Evolutionary conservation across 2,113 vertebrate species (phyloP), one percentile per base, ranked within the genome.

Genomic region (Cinclus cinclus): DNA sequence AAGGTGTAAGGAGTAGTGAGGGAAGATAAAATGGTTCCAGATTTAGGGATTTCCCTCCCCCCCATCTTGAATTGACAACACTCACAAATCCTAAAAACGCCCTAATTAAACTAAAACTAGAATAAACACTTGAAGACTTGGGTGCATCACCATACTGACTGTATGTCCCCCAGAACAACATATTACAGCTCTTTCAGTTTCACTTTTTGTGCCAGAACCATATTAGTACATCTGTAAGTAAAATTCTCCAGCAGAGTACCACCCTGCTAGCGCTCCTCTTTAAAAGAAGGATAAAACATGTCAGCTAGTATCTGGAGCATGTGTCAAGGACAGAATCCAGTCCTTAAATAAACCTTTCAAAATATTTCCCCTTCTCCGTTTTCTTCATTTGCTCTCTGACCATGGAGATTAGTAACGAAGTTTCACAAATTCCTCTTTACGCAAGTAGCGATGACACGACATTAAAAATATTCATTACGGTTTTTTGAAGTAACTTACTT

Each of bases 401-500:
- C 49, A 69, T 3, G 18, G 22, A 68, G 27, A 20, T 69, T 56
- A 77, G 22, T 15, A 44, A 53, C 3, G 9, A 64, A 49, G 12
- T 17, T 64, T 39, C 27, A 60, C 21, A 18, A 46, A 41, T 65
- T 87, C 25, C n/a, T 15, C 27, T 67, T 70, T 17, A 20, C 15
- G 1, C 1, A 0, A n/a, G 25, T 50, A 27, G 44, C 0, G 2
- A 62, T 11, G 37, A 46, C 10, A 12, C 5, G 31, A 17, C 2
- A 35, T 17, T 39, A 65, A 64, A 91, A 25, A 13, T 62, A 39
- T 33, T n/a, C n/a, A 28, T 22, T 2, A 20, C 68, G 13, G 21
- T 23, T 79, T 19, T 21, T 35, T 53, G 23, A 65, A 53, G 22
- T 25, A 31, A 95, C 98, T 93, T 98, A 99, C 99, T 99, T 99